Evolutionary conservation across 2,888 invertebrate species (phyloP), one percentile per base, ranked within the genome.

Genomic region (Andrena hattorfiana): DNA sequence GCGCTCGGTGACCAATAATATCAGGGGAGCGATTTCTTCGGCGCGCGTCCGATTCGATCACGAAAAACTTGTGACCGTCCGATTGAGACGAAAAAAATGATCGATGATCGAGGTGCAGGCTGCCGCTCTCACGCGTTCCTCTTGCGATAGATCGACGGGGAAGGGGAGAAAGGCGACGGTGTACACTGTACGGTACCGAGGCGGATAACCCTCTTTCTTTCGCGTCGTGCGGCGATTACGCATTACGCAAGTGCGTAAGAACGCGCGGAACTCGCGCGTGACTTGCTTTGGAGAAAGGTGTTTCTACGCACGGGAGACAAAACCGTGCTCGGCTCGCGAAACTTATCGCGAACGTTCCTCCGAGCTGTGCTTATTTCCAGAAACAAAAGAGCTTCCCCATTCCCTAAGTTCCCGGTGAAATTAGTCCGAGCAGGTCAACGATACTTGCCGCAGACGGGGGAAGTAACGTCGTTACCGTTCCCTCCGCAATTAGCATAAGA

Each of bases 201-300:
- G 23, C 85, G 72, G 70, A 63, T 86, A 84, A 73, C 60, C 79
- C 82, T 79, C 77, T 84, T 82, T 84, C 75, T 83, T 69, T 56
- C 71, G 72, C 71, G 71, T 69, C 60, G 63, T 62, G 67, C 75
- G 69, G 73, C 86, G 86, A 89, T 85, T 85, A 81, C 70, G 73
- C 78, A 56, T 89, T 87, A 84, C 83, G 89, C 81, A 89, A 89
- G 84, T 79, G 74, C 79, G 76, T 84, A 89, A 86, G 87, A 89
- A 88, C 88, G 86, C 83, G 82, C 77, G 85, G 87, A 77, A 84
- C 85, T 86, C 83, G 87, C 81, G 82, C 84, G 86, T 87, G 86
- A 87, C 84, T 87, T 72, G 85, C 78, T 84, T 89, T 70, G 77
- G 75, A 84, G 86, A 89, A 85, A 84, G 83, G 76, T 71, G 62